phyloP scores from a whole-genome alignment of 2,888 invertebrate genomes.

The Melanophora roralis region DNA sequence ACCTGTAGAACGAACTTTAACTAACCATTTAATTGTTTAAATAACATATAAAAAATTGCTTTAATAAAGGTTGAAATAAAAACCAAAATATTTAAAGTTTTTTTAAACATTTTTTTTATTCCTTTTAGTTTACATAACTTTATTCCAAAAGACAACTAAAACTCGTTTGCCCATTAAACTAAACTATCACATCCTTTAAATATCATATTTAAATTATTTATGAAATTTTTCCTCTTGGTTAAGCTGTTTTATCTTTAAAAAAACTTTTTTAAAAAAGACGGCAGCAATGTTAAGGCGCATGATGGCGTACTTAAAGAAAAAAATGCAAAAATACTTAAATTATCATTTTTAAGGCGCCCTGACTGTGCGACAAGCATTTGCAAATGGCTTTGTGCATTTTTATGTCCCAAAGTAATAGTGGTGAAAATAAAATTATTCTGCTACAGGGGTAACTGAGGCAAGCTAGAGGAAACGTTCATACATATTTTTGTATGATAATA shows the following conservation, averaged over 20 bases:
- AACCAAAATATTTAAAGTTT: too few relatives aligned
- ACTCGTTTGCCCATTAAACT: too few relatives aligned
- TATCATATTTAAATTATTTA: neutral
- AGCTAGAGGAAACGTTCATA: neutral
- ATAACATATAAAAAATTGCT: too few relatives aligned
- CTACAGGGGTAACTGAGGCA: constrained; percentile 25
- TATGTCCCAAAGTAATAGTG: constrained; percentile 29
- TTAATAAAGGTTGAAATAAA: too few relatives aligned
- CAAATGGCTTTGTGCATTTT: neutral
- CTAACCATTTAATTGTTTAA: too few relatives aligned
- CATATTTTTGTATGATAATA: neutral
- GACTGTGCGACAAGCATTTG: constrained; percentile 12
- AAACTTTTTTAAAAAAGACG: neutral
- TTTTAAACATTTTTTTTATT: too few relatives aligned
- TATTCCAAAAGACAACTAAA: too few relatives aligned
- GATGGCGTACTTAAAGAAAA: too few relatives aligned
- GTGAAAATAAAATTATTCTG: constrained; percentile 21
- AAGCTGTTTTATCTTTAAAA: neutral
- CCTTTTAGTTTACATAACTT: too few relatives aligned
- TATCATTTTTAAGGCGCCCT: constrained; percentile 3
- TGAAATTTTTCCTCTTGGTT: neutral
- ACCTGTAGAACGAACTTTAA: too few relatives aligned
- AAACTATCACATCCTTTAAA: neutral
- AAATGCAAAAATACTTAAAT: neutral
- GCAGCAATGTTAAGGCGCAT: neutral